A percentile compares a stretch with the other conserved stretches of the same genome.
Conservation (phyloP, 1,140 invertebrate genomes). For the Oreohelix idahoensis region DNA sequence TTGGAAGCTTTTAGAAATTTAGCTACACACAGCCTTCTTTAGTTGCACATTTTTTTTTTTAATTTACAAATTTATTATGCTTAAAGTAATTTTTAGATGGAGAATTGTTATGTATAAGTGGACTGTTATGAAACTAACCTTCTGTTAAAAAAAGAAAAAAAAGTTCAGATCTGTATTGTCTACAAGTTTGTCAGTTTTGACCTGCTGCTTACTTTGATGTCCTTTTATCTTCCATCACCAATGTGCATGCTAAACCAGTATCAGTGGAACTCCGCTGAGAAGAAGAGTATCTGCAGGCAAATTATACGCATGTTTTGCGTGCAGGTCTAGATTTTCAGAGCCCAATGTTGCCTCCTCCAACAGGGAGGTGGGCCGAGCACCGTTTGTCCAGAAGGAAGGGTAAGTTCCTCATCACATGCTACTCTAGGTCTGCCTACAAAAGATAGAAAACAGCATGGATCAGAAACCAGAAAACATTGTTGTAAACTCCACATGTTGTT, state of each 20-base stretch:
- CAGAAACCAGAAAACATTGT: too few species aligned
- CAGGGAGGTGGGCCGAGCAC: background rate
- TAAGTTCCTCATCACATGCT: background rate
- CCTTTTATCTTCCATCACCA: constrained; percentile 12
- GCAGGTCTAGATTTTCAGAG: constrained; percentile 37
- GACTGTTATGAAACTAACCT: too few species aligned
- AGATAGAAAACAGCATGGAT: background rate
- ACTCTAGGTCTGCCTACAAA: background rate
- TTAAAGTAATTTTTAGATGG: too few species aligned
- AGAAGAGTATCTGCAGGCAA: constrained; percentile 31
- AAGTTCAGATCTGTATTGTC: background rate
- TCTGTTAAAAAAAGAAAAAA: too few species aligned
- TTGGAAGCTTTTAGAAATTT: too few species aligned
- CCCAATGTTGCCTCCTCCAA: constrained; percentile 31
- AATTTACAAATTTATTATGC: too few species aligned
- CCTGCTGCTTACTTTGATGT: background rate
- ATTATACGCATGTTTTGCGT: constrained; percentile 39
- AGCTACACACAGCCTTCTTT: too few species aligned
- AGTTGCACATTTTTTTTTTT: too few species aligned
- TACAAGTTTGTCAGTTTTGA: background rate
- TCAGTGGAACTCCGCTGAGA: constrained; percentile 27
- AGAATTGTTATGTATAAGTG: too few species aligned
- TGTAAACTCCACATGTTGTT: too few species aligned
- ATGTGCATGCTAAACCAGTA: constrained; percentile 29
- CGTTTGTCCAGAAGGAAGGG: background rate